Conservation (phyloP, 1,140 invertebrate genomes). For the Apis florea region DNA sequence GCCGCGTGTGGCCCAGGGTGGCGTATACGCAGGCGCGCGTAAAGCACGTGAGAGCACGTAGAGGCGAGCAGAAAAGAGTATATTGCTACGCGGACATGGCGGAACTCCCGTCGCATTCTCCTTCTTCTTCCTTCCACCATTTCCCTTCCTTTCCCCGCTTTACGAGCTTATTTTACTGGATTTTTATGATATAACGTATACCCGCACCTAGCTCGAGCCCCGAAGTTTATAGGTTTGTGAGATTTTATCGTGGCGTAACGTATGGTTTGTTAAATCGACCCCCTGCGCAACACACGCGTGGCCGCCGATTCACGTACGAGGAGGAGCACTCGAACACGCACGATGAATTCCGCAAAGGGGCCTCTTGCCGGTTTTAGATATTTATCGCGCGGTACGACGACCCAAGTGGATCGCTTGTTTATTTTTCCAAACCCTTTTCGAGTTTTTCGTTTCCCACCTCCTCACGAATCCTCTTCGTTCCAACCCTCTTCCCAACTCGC, state of each 20-base stretch:
- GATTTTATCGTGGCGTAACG: slow-evolving; percentile 80
- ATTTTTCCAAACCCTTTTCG: slow-evolving; percentile 36
- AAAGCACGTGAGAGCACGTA: slow-evolving; percentile 36
- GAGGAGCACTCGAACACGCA: slow-evolving; percentile 27
- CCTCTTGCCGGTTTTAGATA: slow-evolving; percentile 25
- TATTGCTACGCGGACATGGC: slow-evolving; percentile 39
- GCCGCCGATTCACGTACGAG: slow-evolving; percentile 15
- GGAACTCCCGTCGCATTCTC: slow-evolving; percentile 15
- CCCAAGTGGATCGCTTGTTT: slow-evolving; percentile 43
- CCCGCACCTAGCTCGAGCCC: slow-evolving; percentile 69
- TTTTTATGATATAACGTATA: slow-evolving; percentile 81
- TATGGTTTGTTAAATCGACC: slow-evolving; percentile 80
- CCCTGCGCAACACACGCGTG: slow-evolving; percentile 40
- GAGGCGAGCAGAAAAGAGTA: slow-evolving; percentile 23
- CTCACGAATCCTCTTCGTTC: too few relatives aligned
- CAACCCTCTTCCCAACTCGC: too few relatives aligned
- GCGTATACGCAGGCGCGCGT: slow-evolving; percentile 2
- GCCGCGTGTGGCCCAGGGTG: not conserved
- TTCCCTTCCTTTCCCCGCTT: slow-evolving; percentile 62
- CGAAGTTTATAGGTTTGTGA: slow-evolving; percentile 79
- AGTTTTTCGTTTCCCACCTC: not conserved
- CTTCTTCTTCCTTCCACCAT: slow-evolving; percentile 25
- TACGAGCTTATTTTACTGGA: slow-evolving; percentile 80
- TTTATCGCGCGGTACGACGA: slow-evolving; percentile 42
- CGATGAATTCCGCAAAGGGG: slow-evolving; percentile 63